Evolutionary conservation across 2,113 vertebrate genomes (phyloP).

Genomic region (Myotis davidii): DNA sequence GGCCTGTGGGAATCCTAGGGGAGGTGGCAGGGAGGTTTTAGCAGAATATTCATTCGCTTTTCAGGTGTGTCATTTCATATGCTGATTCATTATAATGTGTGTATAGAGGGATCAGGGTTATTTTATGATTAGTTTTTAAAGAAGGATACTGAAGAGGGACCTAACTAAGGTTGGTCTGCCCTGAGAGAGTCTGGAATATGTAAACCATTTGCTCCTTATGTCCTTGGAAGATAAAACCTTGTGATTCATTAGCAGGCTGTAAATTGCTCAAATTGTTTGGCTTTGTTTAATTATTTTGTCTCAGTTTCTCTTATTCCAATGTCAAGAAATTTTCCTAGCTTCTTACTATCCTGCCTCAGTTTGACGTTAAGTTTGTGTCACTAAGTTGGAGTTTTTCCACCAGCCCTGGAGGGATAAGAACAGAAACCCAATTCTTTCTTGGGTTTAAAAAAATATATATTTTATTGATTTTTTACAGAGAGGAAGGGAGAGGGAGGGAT

Average conservation of each 20-base stretch:
- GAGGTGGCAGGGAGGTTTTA: not conserved
- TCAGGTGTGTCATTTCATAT: not conserved
- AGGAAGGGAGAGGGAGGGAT: no score
- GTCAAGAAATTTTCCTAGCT: not conserved
- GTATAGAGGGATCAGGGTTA: not conserved
- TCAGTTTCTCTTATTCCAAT: not conserved
- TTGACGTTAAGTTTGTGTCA: not conserved
- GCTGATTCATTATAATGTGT: not conserved
- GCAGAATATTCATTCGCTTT: not conserved
- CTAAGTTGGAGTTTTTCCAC: not conserved
- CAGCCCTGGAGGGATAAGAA: not conserved
- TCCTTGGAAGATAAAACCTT: not conserved
- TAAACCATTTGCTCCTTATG: not conserved
- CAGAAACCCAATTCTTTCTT: not conserved
- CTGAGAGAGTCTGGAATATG: not conserved
- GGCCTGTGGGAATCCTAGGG: not conserved
- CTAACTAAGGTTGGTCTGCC: not conserved
- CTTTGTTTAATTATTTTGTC: not conserved
- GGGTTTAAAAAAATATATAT: no score
- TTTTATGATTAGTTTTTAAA: not conserved
- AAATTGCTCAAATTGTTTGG: not conserved
- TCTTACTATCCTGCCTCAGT: not conserved
- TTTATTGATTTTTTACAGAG: no score
- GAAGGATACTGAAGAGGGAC: not conserved
- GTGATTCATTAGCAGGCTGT: not conserved